Conservation (phyloP, 2,113 vertebrate species). For the Jaculus jaculus region DNA sequence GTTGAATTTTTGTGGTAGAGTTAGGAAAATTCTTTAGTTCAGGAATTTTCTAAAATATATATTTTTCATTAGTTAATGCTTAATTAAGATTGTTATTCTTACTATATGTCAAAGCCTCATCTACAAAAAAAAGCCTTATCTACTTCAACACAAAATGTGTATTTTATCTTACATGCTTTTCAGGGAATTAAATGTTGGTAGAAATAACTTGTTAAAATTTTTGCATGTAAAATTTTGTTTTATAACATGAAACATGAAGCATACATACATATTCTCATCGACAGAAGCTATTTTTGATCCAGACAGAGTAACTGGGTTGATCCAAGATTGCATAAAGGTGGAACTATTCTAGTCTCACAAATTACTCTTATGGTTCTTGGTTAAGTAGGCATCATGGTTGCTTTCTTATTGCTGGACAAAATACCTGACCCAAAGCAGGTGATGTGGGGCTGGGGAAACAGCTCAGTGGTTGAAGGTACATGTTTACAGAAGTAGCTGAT, state of each 20-base stretch:
- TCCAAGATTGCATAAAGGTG: neutral
- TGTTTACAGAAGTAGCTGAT: no score
- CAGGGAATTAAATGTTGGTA: neutral
- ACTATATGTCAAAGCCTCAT: slow-evolving; percentile 26
- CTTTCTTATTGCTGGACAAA: neutral
- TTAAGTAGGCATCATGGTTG: neutral
- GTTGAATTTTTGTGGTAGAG: slow-evolving; percentile 14
- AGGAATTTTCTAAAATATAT: slow-evolving; percentile 47
- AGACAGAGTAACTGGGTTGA: neutral
- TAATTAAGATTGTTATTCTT: slow-evolving; percentile 48
- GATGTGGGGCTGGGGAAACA: no score
- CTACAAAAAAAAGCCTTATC: neutral
- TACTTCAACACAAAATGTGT: neutral
- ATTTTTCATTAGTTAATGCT: slow-evolving; percentile 17
- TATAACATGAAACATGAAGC: neutral
- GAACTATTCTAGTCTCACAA: neutral
- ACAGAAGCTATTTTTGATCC: neutral
- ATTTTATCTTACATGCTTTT: neutral
- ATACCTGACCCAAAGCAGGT: no score
- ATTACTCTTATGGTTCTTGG: neutral
- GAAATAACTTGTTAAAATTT: slow-evolving; percentile 53
- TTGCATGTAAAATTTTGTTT: neutral
- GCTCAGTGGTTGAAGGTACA: no score
- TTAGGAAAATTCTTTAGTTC: slow-evolving; percentile 25
- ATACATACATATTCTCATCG: neutral